Percentiles rank a stretch among this genome's conserved stretches.
Conservation (phyloP, 2,113 vertebrate genomes). For the Odontophorus gujanensis region DNA sequence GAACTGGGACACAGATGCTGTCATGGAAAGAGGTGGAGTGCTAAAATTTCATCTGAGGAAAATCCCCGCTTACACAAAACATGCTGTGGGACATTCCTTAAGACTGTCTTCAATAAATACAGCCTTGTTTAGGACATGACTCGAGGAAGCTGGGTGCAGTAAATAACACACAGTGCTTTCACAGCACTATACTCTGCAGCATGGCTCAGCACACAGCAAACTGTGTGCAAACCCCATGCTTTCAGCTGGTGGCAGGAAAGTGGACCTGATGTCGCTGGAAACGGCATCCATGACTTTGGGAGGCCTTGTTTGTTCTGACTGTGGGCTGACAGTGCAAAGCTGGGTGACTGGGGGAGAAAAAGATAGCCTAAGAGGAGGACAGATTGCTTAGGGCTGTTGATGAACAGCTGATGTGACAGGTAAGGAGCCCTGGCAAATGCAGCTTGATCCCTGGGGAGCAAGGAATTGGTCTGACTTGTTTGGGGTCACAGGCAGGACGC, state of each 20-base stretch:
- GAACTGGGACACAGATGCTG: neutral
- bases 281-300: neutral
- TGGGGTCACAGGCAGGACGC: neutral
- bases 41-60: neutral
- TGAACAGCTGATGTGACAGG: neutral
- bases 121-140: neutral
- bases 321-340: neutral
- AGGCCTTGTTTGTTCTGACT: neutral
- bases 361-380: neutral
- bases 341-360: neutral
- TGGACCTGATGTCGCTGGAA: neutral
- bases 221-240: neutral
- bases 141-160: neutral
- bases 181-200: neutral
- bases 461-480: neutral
- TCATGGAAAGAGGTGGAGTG: neutral
- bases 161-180: neutral
- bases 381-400: neutral
- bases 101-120: constrained; percentile 10
- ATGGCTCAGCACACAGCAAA: neutral
- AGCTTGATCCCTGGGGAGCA: neutral
- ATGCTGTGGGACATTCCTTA: neutral
- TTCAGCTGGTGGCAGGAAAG: neutral
- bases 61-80: neutral
- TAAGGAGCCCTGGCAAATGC: neutral